Conservation (phyloP, 2,888 invertebrate species). For the Trichopria drosophilae region DNA sequence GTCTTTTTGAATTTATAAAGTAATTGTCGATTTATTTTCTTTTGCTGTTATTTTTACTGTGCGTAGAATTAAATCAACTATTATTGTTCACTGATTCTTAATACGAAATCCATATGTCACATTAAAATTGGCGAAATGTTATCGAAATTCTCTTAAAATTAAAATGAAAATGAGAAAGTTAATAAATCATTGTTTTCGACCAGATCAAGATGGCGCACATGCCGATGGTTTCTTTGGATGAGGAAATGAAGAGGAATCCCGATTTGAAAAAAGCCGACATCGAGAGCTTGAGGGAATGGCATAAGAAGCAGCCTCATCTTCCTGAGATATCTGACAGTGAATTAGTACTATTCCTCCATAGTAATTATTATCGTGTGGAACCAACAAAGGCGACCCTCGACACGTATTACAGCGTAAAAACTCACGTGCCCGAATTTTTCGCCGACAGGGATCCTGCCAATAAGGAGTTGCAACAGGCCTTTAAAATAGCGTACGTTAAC, state of each 20-base stretch:
- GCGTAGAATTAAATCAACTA: too few species aligned
- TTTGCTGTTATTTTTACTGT: too few species aligned
- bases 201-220: too few species aligned
- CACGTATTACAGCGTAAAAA: slow-evolving; percentile 68
- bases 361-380: slow-evolving; percentile 70
- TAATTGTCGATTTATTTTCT: too few species aligned
- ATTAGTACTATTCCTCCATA: slow-evolving; percentile 69
- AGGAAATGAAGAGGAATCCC: slow-evolving; percentile 67
- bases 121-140: too few species aligned
- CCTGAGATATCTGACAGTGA: slow-evolving; percentile 64
- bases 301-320: slow-evolving; percentile 70
- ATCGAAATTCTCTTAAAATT: too few species aligned
- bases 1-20: too few species aligned
- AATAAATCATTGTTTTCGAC: too few species aligned
- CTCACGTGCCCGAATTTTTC: slow-evolving; percentile 62
- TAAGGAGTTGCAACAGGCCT: slow-evolving; percentile 58
- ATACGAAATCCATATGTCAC: too few species aligned
- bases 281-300: slow-evolving; percentile 65
- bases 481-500: slow-evolving; percentile 62
- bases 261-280: slow-evolving; percentile 68
- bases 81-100: too few species aligned
- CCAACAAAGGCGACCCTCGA: slow-evolving; percentile 72
- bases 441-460: slow-evolving; percentile 57
- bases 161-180: too few species aligned
- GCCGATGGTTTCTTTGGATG: slow-evolving; percentile 58